Evolutionary conservation across 2,113 vertebrate species (phyloP), one percentile per base, ranked within the genome.

Genomic region (Menidia beryllina): DNA sequence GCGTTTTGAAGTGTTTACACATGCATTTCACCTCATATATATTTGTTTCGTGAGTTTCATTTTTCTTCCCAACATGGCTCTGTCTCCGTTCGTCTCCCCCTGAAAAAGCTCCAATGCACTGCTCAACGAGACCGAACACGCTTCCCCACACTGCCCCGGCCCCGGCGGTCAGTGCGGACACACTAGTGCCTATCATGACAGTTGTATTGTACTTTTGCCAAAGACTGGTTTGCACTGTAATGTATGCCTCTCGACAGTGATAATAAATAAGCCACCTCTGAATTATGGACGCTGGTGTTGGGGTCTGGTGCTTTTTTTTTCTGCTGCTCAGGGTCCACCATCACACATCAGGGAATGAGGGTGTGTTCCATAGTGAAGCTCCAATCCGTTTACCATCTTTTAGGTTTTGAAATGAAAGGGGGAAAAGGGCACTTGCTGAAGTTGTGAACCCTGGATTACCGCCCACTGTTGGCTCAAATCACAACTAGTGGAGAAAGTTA

Each of bases 201-300:
- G 86, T 89, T 85, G 86, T 93, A 84, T 93, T 94, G 89, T 94
- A 89, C 59, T 87, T 92, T 91, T 92, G 90, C 94, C 93, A 94
- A 94, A 94, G 90, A 94, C 86, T 85, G 90, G 90, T 93, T 94
- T 94, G 94, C 94, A 94, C 93, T 94, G 93, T 91, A 89, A 91
- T 91, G 87, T 94, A 91, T 90, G 90, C 89, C 86, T 94, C 85
- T 92, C 75, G 62, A 89, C 85, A 92, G 85, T 88, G 88, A 93
- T 90, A 90, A 82, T 85, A 81, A 87, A 89, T 68, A 90, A 89
- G 88, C 89, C 89, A 89, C 91, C 66, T 89, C 84, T 86, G 80
- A 88, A 78, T 76, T 73, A 58, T 59, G 83, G 62, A 56, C 36
- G 8, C 21, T 17, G 72, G 48, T 74, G 72, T 58, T 13, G 21